phyloP scores from a whole-genome alignment of 1,140 invertebrate genomes.

The Tachypleus tridentatus region DNA sequence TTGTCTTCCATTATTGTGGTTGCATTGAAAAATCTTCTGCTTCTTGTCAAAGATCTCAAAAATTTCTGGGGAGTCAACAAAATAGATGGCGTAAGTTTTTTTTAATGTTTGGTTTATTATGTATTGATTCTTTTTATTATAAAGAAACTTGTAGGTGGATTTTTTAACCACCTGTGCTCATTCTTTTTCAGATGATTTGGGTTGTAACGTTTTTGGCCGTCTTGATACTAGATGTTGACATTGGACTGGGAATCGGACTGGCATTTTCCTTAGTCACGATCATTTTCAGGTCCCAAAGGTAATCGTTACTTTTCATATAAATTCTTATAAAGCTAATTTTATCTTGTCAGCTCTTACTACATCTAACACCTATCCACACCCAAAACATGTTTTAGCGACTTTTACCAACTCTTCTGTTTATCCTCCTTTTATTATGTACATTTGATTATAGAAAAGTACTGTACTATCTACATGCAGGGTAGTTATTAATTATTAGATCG shows the following conservation, averaged over 20 bases:
- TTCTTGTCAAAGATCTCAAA: constrained; percentile 59
- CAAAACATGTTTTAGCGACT: too few species aligned
- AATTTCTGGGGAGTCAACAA: constrained; percentile 63
- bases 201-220: constrained; percentile 64
- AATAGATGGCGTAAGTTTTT: constrained; percentile 50
- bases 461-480: too few species aligned
- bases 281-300: constrained; percentile 20
- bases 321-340: too few species aligned
- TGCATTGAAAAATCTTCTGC: constrained; percentile 75
- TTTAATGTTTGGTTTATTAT: too few species aligned
- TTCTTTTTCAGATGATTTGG: constrained; percentile 50
- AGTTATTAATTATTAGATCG: too few species aligned
- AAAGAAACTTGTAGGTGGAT: background rate
- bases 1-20: constrained; percentile 82
- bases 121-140: background rate
- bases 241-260: constrained; percentile 59
- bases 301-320: too few species aligned
- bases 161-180: too few species aligned
- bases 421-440: too few species aligned
- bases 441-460: too few species aligned
- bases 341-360: too few species aligned
- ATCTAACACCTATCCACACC: too few species aligned
- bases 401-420: too few species aligned
- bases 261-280: constrained; percentile 30
- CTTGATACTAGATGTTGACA: constrained; percentile 70